Percentiles rank a stretch among this genome's conserved stretches.
These are phyloP conservation scores for Eudyptes chrysolophus DNA, from an alignment of 2,113 vertebrate species.

Conservation along the genomic window DNA sequence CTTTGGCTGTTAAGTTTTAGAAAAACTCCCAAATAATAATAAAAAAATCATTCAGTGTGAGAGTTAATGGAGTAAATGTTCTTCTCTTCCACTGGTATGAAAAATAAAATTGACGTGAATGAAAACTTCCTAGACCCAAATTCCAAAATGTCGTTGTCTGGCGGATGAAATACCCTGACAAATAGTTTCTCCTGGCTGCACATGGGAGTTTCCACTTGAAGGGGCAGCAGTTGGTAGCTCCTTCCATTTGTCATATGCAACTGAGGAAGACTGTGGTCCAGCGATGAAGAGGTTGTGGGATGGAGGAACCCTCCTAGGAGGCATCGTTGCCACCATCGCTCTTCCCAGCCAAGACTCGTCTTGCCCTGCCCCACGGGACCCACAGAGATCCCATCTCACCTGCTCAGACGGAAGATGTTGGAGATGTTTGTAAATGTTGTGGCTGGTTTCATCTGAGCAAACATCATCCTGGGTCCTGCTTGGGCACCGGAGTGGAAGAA, in stretches of 20 bases:
- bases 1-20: background rate
- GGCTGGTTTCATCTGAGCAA: background rate
- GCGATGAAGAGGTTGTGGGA: background rate
- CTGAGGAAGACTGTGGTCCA: background rate
- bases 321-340: rapidly evolving
- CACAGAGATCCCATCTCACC: background rate
- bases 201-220: background rate
- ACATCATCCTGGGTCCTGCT: background rate
- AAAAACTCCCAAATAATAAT: background rate
- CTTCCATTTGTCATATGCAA: background rate
- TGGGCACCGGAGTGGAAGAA: background rate
- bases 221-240: rapidly evolving
- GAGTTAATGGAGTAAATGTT: background rate
- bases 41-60: background rate
- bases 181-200: background rate
- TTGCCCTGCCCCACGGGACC: background rate
- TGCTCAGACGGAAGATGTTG: background rate
- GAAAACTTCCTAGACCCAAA: background rate
- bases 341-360: background rate
- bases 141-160: background rate
- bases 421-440: background rate
- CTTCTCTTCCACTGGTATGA: background rate
- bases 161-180: rapidly evolving
- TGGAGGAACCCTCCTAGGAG: background rate
- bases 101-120: background rate